Base-by-base conservation (phyloP, 2,113 vertebrate species). In the Gallinago media region DNA sequence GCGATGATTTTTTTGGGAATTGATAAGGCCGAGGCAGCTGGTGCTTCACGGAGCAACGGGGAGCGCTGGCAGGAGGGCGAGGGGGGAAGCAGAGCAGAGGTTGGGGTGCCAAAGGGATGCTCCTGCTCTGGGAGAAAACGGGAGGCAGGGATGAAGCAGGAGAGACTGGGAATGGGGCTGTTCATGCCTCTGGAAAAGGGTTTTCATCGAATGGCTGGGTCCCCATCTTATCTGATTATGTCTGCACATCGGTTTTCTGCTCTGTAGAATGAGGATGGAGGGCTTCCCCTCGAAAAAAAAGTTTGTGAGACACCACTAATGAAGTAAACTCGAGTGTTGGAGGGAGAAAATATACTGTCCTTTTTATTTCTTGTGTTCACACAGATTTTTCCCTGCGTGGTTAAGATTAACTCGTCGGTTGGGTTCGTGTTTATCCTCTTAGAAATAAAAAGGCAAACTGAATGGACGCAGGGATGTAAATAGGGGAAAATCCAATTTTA, bases 281-380 rank as follows among this genome's bases (percentile, higher is more conserved):
- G 10, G n/a, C 2, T 78, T 70, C 46, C 26, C 58, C 46, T 61
- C 34, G 40, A 54, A 63, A 20, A 72, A 72, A 59, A 44, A 20
- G 19, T 4, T 26, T 61, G 27, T 12, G 31, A 6, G 29, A 3
- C 5, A 1, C 49, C 86, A 40, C 18, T 36, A 6, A 20, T 4
- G 31, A 32, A 32, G 40, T 2, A 12, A 71, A 73, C 12, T 23
- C 0, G 1, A 67, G 34, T 12, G 12, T 3, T 44, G 17, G 49
- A 50, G 27, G 23, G 26, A 34, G 36, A 36, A 76, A 61, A 88
- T 8, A 15, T 0, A 6, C 42, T 10, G 0, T 11, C 9, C 16
- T 46, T 32, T 49, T 47, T 11, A 52, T 36, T 54, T 34, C 38
- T 65, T 44, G 20, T 50, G 26, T 31, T 38, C 21, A 8, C 14